Evolutionary conservation across 2,113 vertebrate species (phyloP).

Genomic region (Atlantisia rogersi): DNA sequence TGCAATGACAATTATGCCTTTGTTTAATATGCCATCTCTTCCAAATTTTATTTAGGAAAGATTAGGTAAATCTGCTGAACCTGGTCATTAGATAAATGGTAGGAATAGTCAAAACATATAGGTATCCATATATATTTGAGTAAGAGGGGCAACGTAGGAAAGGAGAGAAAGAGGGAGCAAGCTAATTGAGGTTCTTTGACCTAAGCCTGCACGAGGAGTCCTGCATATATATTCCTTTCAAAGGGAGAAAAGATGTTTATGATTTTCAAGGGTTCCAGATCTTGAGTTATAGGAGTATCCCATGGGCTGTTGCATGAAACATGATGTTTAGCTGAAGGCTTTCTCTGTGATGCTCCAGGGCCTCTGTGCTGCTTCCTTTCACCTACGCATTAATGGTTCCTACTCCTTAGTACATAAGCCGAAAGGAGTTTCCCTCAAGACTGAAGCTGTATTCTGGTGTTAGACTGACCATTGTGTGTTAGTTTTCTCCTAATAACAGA

Average conservation of each 20-base stretch:
- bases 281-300: neutral
- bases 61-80: neutral
- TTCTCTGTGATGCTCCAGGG: neutral
- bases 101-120: neutral
- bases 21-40: neutral
- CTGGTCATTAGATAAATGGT: neutral
- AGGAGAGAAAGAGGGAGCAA: neutral
- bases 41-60: neutral
- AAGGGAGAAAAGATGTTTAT: neutral
- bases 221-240: neutral
- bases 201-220: neutral
- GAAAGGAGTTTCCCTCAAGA: neutral
- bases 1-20: neutral
- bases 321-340: neutral
- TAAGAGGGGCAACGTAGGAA: neutral
- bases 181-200: neutral
- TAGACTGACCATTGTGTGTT: neutral
- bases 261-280: neutral
- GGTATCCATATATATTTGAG: neutral
- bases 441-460: neutral
- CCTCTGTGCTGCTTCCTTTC: neutral
- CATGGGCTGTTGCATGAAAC: neutral
- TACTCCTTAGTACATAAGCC: neutral
- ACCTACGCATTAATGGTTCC: neutral
- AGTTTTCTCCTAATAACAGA: neutral